These are phyloP conservation scores for Thymelicus lineola DNA, from an alignment of 2,888 invertebrate genomes.

Conservation along the genomic window DNA sequence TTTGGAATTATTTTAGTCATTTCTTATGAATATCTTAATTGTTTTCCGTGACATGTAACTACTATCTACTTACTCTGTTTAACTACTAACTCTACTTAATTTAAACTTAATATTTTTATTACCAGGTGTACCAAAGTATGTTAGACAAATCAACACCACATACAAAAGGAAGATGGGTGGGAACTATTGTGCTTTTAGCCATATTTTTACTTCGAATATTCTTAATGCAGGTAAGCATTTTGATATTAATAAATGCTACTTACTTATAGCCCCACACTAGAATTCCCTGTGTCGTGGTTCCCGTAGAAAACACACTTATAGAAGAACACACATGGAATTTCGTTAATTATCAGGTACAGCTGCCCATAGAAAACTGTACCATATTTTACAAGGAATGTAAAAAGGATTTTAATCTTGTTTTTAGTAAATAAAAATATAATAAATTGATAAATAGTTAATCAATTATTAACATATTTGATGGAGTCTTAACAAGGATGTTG, in stretches of 20 bases:
- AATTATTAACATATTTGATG: too few species aligned
- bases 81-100: not conserved
- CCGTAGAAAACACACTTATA: too few species aligned
- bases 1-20: not conserved
- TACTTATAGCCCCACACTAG: too few species aligned
- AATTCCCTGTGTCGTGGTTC: too few species aligned
- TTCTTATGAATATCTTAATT: not conserved
- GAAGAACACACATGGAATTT: too few species aligned
- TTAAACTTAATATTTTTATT: constrained; percentile 5
- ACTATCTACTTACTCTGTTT: not conserved
- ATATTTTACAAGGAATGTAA: too few species aligned
- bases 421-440: too few species aligned
- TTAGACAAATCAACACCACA: constrained; percentile 95
- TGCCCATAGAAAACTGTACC: too few species aligned
- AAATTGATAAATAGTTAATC: too few species aligned
- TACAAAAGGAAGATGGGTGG: constrained; percentile 91
- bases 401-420: too few species aligned
- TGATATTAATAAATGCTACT: not conserved
- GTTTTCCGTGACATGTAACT: not conserved
- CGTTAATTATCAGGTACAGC: too few species aligned
- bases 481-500: too few species aligned
- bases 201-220: constrained; percentile 93
- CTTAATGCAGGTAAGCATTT: constrained; percentile 89
- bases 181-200: constrained; percentile 88
- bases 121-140: constrained; percentile 89